Percentiles rank a stretch among this genome's conserved stretches.
phyloP scores from a whole-genome alignment of 2,888 invertebrate genomes.

The Tholera decimalis region DNA sequence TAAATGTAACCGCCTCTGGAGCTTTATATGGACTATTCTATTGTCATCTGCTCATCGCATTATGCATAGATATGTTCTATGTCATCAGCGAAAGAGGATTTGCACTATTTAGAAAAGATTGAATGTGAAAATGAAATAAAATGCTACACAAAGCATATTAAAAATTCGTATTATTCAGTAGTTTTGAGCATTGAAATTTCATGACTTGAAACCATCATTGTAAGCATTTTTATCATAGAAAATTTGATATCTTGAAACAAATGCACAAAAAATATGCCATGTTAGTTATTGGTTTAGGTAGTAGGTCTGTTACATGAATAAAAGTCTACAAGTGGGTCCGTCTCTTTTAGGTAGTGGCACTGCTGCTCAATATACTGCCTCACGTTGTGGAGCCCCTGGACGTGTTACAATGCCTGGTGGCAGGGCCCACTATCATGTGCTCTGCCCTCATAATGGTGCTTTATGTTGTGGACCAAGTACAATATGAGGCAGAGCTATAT shows the following conservation, averaged over 20 bases:
- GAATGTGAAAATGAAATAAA: conserved; percentile 70
- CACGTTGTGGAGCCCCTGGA: conserved; percentile 85
- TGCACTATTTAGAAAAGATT: conserved; percentile 65
- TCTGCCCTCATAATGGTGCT: conserved; percentile 82
- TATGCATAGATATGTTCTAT: conserved; percentile 82
- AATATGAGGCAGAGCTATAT: conserved; percentile 84
- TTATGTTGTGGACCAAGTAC: conserved; percentile 86
- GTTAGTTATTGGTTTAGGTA: conserved; percentile 29
- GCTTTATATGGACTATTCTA: conserved; percentile 82
- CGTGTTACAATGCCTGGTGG: conserved; percentile 79
- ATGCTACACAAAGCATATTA: conserved; percentile 66
- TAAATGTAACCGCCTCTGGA: conserved; percentile 61
- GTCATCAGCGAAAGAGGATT: conserved; percentile 80
- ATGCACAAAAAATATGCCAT: conserved; percentile 1
- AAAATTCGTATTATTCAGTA: conserved; percentile 77
- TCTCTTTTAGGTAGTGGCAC: conserved; percentile 88
- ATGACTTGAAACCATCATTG: conserved; percentile 15
- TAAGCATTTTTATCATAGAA: background rate
- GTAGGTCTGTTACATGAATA: conserved; percentile 37
- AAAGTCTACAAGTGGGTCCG: conserved; percentile 67
- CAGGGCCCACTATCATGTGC: conserved; percentile 85
- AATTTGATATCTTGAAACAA: background rate
- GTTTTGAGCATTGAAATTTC: conserved; percentile 42
- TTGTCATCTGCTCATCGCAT: conserved; percentile 79
- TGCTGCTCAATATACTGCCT: conserved; percentile 85